Evolutionary conservation across 1,140 invertebrate species (phyloP).

Genomic region (Phthorimaea operculella): DNA sequence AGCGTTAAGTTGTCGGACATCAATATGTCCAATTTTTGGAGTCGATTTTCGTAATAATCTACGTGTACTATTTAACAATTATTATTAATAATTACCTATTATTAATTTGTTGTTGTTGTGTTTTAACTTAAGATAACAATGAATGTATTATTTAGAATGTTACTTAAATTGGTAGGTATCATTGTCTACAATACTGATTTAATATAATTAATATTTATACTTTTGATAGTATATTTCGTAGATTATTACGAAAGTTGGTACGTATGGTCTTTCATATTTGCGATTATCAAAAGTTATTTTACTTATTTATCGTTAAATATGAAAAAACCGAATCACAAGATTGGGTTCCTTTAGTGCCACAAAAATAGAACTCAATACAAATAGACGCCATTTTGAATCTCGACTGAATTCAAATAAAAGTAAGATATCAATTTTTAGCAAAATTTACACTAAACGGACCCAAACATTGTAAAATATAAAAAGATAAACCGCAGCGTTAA

Average conservation of each 20-base stretch:
- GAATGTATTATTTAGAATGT: neutral
- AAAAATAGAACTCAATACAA: constrained; percentile 1
- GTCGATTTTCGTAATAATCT: neutral
- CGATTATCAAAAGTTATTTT: neutral
- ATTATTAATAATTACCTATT: too few species aligned
- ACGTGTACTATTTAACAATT: neutral
- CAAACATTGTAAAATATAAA: constrained; percentile 39
- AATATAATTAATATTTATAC: neutral
- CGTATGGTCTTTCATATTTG: too few species aligned
- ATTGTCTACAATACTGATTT: neutral
- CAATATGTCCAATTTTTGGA: constrained; percentile 42
- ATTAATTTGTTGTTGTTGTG: neutral
- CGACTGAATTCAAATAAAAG: constrained; percentile 25
- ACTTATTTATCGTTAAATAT: neutral
- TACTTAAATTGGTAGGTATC: neutral
- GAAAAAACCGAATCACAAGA: constrained; percentile 20
- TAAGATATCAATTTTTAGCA: constrained; percentile 26
- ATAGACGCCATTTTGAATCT: constrained; percentile 33
- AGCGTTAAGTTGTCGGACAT: too few species aligned
- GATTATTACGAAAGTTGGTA: too few species aligned
- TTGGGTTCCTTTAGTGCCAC: constrained; percentile 49
- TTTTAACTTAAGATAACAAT: neutral
- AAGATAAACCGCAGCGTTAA: constrained; percentile 40
- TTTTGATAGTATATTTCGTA: neutral
- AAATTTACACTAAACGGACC: constrained; percentile 51